These are phyloP conservation scores for Lycaena phlaeas DNA, from an alignment of 2,888 invertebrate genomes.

Conservation along the genomic window DNA sequence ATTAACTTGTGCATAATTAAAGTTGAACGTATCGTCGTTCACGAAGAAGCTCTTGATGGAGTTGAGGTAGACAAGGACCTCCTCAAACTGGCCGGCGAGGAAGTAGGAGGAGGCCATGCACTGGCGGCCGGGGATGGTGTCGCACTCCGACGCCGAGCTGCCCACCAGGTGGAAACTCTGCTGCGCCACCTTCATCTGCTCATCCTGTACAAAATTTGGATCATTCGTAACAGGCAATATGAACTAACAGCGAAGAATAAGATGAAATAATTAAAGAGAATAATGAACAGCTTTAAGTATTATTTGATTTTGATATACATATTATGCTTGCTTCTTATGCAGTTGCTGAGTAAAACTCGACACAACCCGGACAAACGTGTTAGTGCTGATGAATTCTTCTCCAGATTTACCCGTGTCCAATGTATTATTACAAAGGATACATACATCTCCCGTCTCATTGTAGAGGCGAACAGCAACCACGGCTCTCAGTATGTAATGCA, in stretches of 20 bases:
- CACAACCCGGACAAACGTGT: too few relatives aligned
- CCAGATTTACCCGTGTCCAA: too few relatives aligned
- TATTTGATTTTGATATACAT: too few relatives aligned
- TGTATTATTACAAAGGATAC: too few relatives aligned
- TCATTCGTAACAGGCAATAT: too few relatives aligned
- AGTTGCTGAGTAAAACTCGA: too few relatives aligned
- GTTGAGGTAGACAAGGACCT: conserved; percentile 95
- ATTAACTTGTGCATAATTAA: conserved; percentile 85
- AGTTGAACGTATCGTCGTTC: conserved; percentile 90
- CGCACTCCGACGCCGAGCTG: conserved; percentile 96
- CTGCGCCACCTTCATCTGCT: conserved; percentile 94
- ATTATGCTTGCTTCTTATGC: too few relatives aligned
- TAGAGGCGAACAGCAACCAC: conserved; percentile 95
- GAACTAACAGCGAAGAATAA: too few relatives aligned
- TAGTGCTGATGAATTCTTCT: too few relatives aligned
- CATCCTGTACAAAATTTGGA: conserved; percentile 81
- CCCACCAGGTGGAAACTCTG: conserved; percentile 97
- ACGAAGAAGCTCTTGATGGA: conserved; percentile 97
- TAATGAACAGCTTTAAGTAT: too few relatives aligned
- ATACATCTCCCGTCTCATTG: conserved; percentile 91
- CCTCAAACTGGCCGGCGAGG: conserved; percentile 94
- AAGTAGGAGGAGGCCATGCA: conserved; percentile 99
- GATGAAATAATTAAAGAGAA: too few relatives aligned
- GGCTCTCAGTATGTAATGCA: conserved; percentile 97
- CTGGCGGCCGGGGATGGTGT: conserved; percentile 97